Percentiles rank a stretch among this genome's conserved stretches.
Conservation (phyloP, 2,888 invertebrate genomes). For the Zhuqinia jingwanae region DNA sequence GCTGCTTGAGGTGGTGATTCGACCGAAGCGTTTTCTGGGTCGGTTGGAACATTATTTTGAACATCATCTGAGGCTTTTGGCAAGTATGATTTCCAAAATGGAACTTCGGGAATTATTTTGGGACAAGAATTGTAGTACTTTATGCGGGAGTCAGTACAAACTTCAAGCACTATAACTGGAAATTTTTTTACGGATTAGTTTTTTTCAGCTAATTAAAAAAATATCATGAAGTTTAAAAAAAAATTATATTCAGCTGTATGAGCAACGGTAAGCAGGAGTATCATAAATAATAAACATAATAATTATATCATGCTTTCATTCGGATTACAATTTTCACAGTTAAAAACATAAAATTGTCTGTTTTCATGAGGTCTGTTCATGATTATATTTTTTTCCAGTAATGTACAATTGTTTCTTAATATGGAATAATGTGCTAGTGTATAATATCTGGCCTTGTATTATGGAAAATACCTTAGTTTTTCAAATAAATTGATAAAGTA, state of each 20-base stretch:
- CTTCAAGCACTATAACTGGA: constrained; percentile 30
- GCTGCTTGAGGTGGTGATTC: not conserved
- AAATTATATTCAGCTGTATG: not conserved
- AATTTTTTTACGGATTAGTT: not conserved
- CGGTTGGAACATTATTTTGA: not conserved
- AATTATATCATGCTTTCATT: constrained; percentile 11
- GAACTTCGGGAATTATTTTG: constrained; percentile 3
- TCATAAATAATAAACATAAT: no score
- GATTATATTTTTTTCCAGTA: not conserved
- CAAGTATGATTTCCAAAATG: not conserved
- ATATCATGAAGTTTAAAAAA: not conserved
- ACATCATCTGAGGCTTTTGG: not conserved
- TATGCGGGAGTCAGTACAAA: constrained; percentile 14
- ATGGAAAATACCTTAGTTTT: not conserved
- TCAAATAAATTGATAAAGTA: not conserved
- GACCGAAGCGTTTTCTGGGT: not conserved
- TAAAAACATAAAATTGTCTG: not conserved
- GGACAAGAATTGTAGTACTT: constrained; percentile 19
- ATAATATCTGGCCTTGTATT: not conserved
- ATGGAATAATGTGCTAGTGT: not conserved
- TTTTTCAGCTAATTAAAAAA: not conserved
- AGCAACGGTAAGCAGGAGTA: constrained; percentile 61
- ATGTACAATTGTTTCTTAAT: not conserved
- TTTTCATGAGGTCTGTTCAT: constrained; percentile 32
- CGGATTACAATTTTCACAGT: not conserved